Conservation (phyloP, 1,140 invertebrate species). For the Euwallacea similis region DNA sequence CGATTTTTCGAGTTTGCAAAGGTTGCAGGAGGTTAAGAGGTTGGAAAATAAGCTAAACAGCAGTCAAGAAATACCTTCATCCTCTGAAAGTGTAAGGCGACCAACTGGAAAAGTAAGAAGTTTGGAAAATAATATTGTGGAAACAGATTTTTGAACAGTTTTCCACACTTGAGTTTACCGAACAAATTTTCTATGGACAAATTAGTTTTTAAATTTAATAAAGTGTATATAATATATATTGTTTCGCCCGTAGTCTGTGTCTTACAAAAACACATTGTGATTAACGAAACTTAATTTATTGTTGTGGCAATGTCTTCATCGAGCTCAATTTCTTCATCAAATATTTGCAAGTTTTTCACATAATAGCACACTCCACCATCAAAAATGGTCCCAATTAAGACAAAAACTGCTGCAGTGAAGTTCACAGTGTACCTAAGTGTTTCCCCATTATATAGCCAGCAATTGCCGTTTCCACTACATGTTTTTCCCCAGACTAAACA, state of each 20-base stretch:
- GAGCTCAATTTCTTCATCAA: conserved; percentile 65
- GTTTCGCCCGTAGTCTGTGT: no score
- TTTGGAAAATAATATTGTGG: not conserved
- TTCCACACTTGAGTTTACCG: not conserved
- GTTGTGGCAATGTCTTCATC: conserved; percentile 41
- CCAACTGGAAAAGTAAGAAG: no score
- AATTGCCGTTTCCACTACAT: conserved; percentile 71
- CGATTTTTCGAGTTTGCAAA: conserved; percentile 27
- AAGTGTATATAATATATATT: no score
- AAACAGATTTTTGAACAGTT: not conserved
- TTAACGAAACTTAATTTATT: conserved; percentile 19
- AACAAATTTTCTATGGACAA: not conserved
- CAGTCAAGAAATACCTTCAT: not conserved
- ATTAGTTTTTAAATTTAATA: not conserved
- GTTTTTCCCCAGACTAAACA: conserved; percentile 76
- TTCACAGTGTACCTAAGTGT: conserved; percentile 67
- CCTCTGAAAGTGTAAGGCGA: not conserved
- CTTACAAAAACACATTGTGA: not conserved
- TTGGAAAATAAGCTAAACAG: not conserved
- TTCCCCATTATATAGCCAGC: conserved; percentile 71
- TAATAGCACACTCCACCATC: conserved; percentile 70
- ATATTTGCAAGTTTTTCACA: conserved; percentile 70
- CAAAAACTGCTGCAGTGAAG: conserved; percentile 67
- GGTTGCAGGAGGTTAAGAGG: not conserved
- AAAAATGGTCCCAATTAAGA: conserved; percentile 65